Base-by-base conservation (phyloP, 2,797 vertebrate genomes). In the Clarias laeviceps region DNA sequence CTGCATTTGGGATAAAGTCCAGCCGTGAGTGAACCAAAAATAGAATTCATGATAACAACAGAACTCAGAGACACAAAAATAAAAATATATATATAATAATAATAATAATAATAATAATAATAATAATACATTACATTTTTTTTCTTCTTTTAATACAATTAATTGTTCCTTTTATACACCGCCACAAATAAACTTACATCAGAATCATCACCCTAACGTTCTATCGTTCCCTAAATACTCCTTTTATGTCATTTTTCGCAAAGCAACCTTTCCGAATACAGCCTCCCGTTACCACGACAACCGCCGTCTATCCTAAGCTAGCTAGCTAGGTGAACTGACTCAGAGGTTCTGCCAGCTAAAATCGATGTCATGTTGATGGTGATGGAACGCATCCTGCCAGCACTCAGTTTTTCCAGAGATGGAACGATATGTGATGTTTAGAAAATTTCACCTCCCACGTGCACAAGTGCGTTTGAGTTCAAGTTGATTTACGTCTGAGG, bases 1-100 rank as follows among this genome's bases (percentile, higher is more conserved):
- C 78, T 78, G 76, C 29, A n/a, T 57, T 57, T 12, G 5, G 77
- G n/a, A 78, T 34, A 3, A 80, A 80, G 34, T 80, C 77, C 59
- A 64, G 77, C 5, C 34, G 4, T 64, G 57, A 65, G n/a, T 27
- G 78, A 29, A 37, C 8, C n/a, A 50, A 65, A 65, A 65, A 65
- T 50, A 59, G 29, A 77, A 22, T 18, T 57, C 54, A 77, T 29
- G 40, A 17, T 80, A 37, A 57, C 34, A 50, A 66, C 40, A 1
- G n/a, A 27, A 9, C 40, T 32, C 15, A 20, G 32, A 11, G 73
- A 20, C 17, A 20, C 50, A 56, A 74, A 27, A 74, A 54, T 34
- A 27, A 1, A 29, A 11, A 76, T 56, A 76, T 56, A 29, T n/a
- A n/a, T n/a, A 37, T 27, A 76, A 56, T 18, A 76, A 76, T 24